phyloP scores from a whole-genome alignment of 2,113 vertebrate species.

The Ramphastos sulfuratus region DNA sequence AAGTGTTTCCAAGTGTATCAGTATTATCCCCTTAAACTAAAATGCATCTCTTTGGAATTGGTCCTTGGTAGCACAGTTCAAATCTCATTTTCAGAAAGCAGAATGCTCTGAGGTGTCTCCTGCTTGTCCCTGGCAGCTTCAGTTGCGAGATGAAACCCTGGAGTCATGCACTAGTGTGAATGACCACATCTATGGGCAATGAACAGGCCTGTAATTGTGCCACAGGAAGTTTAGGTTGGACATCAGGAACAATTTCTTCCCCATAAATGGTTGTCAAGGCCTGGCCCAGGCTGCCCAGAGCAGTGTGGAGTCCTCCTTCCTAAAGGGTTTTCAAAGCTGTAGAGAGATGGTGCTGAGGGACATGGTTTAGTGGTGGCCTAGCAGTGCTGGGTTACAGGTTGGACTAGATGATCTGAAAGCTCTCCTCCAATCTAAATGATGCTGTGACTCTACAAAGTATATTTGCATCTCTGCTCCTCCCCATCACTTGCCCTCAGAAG shows the following conservation, averaged over 20 bases:
- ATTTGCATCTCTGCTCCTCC: background rate
- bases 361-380: background rate
- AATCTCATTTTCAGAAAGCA: background rate
- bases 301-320: too few species aligned
- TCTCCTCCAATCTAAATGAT: background rate
- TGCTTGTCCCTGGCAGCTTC: too few species aligned
- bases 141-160: accelerated
- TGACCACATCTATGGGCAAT: accelerated
- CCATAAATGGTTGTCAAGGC: too few species aligned
- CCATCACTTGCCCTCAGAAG: accelerated
- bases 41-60: accelerated
- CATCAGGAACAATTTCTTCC: too few species aligned
- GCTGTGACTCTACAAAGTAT: background rate
- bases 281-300: too few species aligned
- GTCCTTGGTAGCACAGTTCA: background rate
- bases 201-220: too few species aligned
- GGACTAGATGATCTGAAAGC: background rate
- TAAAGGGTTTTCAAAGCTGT: too few species aligned
- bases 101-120: accelerated
- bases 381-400: background rate
- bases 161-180: accelerated
- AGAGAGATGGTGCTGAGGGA: background rate
- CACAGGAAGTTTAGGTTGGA: too few species aligned
- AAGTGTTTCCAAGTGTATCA: accelerated
- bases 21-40: background rate